Percentiles rank a stretch among this genome's conserved stretches.
Evolutionary conservation across 2,797 vertebrate species (phyloP).

Genomic region (Momotus momota): DNA sequence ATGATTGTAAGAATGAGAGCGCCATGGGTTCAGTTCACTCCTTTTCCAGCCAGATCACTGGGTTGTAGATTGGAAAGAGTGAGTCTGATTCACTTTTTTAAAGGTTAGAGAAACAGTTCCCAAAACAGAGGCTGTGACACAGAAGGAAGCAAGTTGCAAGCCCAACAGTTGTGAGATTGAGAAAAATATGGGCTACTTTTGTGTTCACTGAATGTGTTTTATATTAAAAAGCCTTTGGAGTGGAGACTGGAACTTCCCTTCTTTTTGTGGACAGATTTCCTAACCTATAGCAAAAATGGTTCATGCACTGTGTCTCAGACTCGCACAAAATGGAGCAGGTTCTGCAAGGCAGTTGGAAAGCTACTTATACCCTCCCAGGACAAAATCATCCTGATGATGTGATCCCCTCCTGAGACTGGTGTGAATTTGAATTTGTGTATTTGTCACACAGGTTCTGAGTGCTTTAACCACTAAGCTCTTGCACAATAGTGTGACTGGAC

Average conservation of each 20-base stretch:
- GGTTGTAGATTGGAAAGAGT: background rate
- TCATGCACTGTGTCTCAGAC: background rate
- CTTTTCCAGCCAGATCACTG: background rate
- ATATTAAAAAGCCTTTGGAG: constrained; percentile 2
- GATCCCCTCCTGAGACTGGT: background rate
- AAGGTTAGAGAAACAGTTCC: background rate
- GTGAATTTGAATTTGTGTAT: background rate
- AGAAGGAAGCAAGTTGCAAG: background rate
- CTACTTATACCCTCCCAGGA: background rate
- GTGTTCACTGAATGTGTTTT: background rate
- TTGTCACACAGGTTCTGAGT: background rate
- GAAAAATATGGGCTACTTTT: background rate
- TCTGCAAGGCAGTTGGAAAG: background rate
- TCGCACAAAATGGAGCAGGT: background rate
- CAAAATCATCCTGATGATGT: background rate
- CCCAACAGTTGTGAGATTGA: background rate
- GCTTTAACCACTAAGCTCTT: background rate
- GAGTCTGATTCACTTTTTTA: background rate
- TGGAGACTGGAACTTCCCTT: background rate
- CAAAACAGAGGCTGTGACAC: background rate
- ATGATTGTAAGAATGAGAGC: background rate
- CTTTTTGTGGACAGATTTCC: background rate
- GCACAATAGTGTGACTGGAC: background rate
- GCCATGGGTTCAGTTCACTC: background rate
- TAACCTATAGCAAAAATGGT: background rate